Conservation (phyloP, 2,113 vertebrate species). For the Psammodynastes pulverulentus region DNA sequence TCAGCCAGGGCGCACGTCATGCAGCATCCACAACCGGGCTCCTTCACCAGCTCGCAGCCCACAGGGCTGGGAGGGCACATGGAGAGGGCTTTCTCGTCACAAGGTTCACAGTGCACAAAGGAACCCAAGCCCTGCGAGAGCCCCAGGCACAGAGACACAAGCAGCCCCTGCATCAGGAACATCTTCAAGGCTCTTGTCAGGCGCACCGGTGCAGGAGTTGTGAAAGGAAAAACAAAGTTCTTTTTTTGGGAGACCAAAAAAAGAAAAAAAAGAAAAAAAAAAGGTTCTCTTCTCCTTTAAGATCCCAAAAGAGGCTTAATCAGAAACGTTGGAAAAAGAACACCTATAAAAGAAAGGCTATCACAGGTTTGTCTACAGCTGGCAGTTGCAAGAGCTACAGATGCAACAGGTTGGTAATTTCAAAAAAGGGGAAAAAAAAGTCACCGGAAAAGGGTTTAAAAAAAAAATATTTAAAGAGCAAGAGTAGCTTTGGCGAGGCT, state of each 20-base stretch:
- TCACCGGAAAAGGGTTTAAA: conserved; percentile 24
- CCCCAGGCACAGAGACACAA: conserved; percentile 80
- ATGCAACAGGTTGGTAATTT: conserved; percentile 18
- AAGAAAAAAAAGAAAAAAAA: neutral
- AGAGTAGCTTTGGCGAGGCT: neutral
- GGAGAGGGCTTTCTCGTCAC: conserved; percentile 92
- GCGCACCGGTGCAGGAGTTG: neutral
- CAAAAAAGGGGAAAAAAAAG: conserved; percentile 21
- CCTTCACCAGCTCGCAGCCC: conserved; percentile 95
- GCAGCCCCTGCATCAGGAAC: conserved; percentile 78
- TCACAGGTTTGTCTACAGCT: conserved; percentile 17
- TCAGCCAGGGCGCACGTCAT: conserved; percentile 93
- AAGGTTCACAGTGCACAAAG: conserved; percentile 95
- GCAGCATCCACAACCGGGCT: conserved; percentile 98
- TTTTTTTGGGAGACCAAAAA: neutral
- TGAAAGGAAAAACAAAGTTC: neutral
- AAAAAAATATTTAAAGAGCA: neutral
- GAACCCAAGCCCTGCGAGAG: conserved; percentile 83
- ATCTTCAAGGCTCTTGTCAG: conserved; percentile 67
- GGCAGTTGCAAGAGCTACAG: neutral
- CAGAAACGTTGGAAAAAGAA: neutral
- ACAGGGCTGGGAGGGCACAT: conserved; percentile 90
- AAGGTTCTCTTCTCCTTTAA: neutral
- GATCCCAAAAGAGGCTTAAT: neutral
- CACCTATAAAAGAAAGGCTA: neutral